Evolutionary conservation across 2,113 vertebrate species (phyloP).

Genomic region (Psittacula cyanocephala): DNA sequence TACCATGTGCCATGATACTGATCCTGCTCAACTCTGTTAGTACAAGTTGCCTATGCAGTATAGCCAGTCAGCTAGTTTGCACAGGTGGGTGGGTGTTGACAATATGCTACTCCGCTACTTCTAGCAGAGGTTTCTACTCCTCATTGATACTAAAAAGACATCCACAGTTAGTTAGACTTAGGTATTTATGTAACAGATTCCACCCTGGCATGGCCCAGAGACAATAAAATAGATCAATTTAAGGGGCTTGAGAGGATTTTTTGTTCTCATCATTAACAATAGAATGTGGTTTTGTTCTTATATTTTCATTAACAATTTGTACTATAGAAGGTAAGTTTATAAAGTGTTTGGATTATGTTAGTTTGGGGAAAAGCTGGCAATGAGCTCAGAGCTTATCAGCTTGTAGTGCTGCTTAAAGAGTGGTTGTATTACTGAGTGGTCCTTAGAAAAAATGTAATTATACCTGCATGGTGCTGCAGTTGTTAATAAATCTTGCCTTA

Average conservation of each 20-base stretch:
- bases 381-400: neutral
- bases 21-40: neutral
- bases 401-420: neutral
- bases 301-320: neutral
- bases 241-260: neutral
- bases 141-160: neutral
- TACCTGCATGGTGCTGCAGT: neutral
- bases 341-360: neutral
- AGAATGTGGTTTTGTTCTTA: neutral
- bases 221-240: neutral
- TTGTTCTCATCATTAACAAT: neutral
- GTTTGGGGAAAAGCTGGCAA: neutral
- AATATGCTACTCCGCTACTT: neutral
- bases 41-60: neutral
- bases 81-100: neutral
- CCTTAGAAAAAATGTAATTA: neutral
- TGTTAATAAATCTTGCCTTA: neutral
- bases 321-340: neutral
- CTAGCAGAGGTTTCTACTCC: neutral
- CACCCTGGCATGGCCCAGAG: neutral
- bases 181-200: neutral
- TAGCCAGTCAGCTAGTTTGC: neutral
- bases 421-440: neutral
- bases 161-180: neutral
- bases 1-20: neutral